These are phyloP conservation scores for Sebastes alutus DNA, from an alignment of 2,797 vertebrate species.

Conservation along the genomic window DNA sequence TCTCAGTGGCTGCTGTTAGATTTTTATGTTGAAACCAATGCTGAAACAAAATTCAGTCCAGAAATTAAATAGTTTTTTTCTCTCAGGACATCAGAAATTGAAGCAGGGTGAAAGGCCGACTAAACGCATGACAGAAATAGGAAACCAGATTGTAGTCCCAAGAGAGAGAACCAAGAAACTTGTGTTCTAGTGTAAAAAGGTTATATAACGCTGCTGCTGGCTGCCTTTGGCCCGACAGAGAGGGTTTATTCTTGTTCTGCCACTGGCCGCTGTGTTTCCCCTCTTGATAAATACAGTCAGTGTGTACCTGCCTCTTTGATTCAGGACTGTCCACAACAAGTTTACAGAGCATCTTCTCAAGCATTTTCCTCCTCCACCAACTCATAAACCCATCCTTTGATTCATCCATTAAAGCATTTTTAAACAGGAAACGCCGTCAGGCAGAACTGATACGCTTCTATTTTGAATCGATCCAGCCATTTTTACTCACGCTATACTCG, in stretches of 20 bases:
- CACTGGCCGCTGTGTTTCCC: background rate
- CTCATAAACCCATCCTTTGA: background rate
- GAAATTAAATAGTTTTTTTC: background rate
- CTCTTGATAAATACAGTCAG: background rate
- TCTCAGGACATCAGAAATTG: background rate
- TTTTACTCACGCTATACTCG: background rate
- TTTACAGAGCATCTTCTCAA: background rate
- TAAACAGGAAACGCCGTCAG: background rate
- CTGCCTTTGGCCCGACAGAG: conserved; percentile 4
- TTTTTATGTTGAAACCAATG: background rate
- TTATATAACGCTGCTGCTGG: conserved; percentile 26
- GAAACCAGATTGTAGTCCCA: conserved; percentile 7
- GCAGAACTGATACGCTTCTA: background rate
- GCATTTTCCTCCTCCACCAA: background rate
- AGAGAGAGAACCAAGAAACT: conserved; percentile 16
- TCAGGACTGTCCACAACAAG: background rate
- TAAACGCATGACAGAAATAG: conserved; percentile 16
- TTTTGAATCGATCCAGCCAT: background rate
- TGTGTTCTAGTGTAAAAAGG: background rate
- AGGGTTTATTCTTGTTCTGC: conserved; percentile 2
- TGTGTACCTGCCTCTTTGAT: background rate
- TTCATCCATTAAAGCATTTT: background rate
- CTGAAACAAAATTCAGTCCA: background rate
- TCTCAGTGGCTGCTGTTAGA: background rate
- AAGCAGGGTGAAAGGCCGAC: background rate